These are phyloP conservation scores for Ptilorrhoa leucosticta DNA, from an alignment of 2,113 vertebrate species.

Conservation along the genomic window DNA sequence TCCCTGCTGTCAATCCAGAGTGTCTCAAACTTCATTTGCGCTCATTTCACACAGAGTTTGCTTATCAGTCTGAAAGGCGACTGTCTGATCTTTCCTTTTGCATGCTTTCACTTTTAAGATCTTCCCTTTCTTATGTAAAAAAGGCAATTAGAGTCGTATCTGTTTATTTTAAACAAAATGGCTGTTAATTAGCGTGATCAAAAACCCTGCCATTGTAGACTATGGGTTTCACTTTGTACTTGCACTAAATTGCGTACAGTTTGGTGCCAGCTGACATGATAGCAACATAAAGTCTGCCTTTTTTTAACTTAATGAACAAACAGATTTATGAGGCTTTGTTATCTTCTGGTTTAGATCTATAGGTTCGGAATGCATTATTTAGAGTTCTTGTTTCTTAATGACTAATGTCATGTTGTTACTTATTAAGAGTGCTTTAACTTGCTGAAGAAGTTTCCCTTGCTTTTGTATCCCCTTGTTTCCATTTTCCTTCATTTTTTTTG, in stretches of 20 bases:
- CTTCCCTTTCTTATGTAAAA: constrained; percentile 99
- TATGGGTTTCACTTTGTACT: constrained; percentile 92
- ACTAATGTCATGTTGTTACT: constrained; percentile 73
- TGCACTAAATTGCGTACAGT: constrained; percentile 82
- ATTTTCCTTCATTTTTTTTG: background rate
- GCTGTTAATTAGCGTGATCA: constrained; percentile 99
- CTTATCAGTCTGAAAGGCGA: constrained; percentile 75
- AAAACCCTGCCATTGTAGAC: constrained; percentile 91
- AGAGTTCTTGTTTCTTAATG: constrained; percentile 75
- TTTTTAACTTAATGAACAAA: constrained; percentile 88
- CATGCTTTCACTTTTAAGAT: constrained; percentile 97
- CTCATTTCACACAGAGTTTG: constrained; percentile 67
- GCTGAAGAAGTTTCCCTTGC: constrained; percentile 63
- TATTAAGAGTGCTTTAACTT: constrained; percentile 76
- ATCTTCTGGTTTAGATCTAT: constrained; percentile 79
- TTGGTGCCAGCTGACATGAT: constrained; percentile 93
- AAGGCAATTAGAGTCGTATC: constrained; percentile 99
- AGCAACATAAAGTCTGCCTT: constrained; percentile 83
- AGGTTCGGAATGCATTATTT: constrained; percentile 74
- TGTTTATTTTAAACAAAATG: constrained; percentile 99
- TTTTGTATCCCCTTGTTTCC: constrained; percentile 35
- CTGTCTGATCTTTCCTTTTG: constrained; percentile 84
- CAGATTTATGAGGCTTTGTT: constrained; percentile 81
- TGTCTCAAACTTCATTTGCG: constrained; percentile 53
- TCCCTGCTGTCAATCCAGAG: constrained; percentile 42